A percentile compares a stretch with the other conserved stretches of the same genome.
Conservation (phyloP, 64 coral and sea anemone species). For the Pachyseris speciosa region DNA sequence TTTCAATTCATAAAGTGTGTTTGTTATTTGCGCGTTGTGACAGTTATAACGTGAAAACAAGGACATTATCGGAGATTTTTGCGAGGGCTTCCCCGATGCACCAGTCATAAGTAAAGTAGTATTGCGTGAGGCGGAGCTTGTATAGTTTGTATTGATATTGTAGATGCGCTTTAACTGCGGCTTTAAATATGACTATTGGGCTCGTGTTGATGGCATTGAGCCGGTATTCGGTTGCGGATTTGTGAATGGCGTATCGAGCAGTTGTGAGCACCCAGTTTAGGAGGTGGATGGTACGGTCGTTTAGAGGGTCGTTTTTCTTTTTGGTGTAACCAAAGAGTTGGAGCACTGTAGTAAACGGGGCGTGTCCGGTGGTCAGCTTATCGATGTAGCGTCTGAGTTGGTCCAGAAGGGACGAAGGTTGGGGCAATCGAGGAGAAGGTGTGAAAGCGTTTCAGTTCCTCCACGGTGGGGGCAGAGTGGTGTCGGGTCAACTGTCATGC, state of each 20-base stretch:
- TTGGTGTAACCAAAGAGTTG: background rate
- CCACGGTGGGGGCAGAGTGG: background rate
- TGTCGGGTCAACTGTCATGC: background rate
- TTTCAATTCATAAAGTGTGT: too few relatives aligned
- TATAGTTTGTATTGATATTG: background rate
- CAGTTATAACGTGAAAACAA: background rate
- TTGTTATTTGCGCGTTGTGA: too few relatives aligned
- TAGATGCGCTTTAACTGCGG: background rate
- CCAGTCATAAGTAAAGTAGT: background rate
- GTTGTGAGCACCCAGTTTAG: background rate
- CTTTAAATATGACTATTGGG: background rate
- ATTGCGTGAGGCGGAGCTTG: background rate
- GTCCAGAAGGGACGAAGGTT: background rate
- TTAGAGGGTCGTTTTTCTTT: background rate
- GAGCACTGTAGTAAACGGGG: background rate
- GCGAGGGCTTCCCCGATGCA: background rate
- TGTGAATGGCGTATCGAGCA: too few relatives aligned
- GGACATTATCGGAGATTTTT: background rate
- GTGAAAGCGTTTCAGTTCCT: background rate
- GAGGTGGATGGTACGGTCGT: background rate
- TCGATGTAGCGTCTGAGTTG: background rate
- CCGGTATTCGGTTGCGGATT: background rate
- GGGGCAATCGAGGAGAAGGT: background rate
- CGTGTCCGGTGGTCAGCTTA: background rate
- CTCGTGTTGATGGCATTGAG: too few relatives aligned